A percentile compares a stretch with the other conserved stretches of the same genome.
phyloP scores from a whole-genome alignment of 2,888 invertebrate genomes.

The Vanessa cardui region DNA sequence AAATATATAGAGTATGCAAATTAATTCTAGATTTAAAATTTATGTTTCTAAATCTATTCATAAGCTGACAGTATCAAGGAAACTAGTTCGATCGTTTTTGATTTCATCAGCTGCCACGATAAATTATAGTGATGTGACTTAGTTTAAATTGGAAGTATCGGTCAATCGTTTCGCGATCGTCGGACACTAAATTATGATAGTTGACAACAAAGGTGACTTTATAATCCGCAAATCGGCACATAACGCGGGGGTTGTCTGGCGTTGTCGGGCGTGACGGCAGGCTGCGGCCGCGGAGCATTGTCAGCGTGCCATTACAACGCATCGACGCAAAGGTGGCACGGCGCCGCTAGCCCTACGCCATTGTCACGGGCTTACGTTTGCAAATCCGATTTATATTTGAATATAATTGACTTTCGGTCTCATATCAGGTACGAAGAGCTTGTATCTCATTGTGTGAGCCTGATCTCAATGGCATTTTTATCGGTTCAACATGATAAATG shows the following conservation, averaged over 20 bases:
- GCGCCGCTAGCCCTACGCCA: slow-evolving; percentile 71
- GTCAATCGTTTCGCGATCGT: slow-evolving; percentile 37
- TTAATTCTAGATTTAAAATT: slow-evolving; percentile 24
- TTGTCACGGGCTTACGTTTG: slow-evolving; percentile 79
- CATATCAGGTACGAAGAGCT: slow-evolving; percentile 73
- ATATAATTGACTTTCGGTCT: slow-evolving; percentile 81
- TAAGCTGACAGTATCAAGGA: slow-evolving; percentile 22
- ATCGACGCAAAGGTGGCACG: slow-evolving; percentile 47
- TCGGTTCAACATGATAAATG: slow-evolving; percentile 80
- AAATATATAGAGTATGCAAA: slow-evolving; percentile 15
- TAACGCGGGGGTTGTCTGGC: slow-evolving; percentile 17
- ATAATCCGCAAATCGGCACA: slow-evolving; percentile 61
- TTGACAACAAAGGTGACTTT: slow-evolving; percentile 54
- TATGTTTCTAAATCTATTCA: slow-evolving; percentile 23
- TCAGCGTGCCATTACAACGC: slow-evolving; percentile 19
- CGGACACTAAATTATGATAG: slow-evolving; percentile 37
- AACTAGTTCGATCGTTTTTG: slow-evolving; percentile 30
- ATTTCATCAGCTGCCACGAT: slow-evolving; percentile 35
- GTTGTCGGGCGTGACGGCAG: slow-evolving; percentile 17
- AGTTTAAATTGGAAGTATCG: slow-evolving; percentile 37
- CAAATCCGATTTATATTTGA: slow-evolving; percentile 83
- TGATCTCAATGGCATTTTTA: slow-evolving; percentile 80
- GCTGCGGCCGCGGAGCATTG: slow-evolving; percentile 13
- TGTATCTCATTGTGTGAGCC: slow-evolving; percentile 73
- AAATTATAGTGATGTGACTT: slow-evolving; percentile 33